phyloP scores from a whole-genome alignment of 2,888 invertebrate species.

The Agrochola macilenta region DNA sequence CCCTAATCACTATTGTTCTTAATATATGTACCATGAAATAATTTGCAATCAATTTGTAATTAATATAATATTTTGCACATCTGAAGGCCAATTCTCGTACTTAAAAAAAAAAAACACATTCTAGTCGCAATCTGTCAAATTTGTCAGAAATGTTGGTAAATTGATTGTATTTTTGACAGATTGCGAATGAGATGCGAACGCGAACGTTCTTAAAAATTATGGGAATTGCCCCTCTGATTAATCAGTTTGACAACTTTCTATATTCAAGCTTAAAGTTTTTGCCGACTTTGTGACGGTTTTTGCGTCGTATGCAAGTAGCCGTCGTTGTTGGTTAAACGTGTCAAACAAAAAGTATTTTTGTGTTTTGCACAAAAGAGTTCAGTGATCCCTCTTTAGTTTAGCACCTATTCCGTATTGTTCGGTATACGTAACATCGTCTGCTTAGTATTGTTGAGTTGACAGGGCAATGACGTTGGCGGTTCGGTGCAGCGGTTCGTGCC shows the following conservation, averaged over 20 bases:
- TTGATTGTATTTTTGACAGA: too few relatives aligned
- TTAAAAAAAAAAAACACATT: too few relatives aligned
- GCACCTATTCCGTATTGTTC: constrained; percentile 83
- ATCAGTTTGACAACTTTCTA: constrained; percentile 38
- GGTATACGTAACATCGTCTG: constrained; percentile 87
- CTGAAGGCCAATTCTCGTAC: too few relatives aligned
- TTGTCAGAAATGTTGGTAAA: too few relatives aligned
- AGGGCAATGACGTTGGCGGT: constrained; percentile 89
- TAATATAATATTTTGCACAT: constrained; percentile 30
- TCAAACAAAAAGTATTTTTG: constrained; percentile 56
- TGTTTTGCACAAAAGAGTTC: constrained; percentile 74
- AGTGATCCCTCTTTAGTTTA: constrained; percentile 77
- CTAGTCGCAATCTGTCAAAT: too few relatives aligned
- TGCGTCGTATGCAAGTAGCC: constrained; percentile 46
- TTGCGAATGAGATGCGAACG: too few relatives aligned
- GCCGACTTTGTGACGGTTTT: constrained; percentile 47
- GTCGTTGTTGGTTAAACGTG: constrained; percentile 51
- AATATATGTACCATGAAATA: constrained; percentile 38
- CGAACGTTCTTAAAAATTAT: too few relatives aligned
- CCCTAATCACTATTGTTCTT: constrained; percentile 75
- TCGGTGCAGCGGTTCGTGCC: constrained; percentile 81
- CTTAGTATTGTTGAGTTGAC: constrained; percentile 90
- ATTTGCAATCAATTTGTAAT: constrained; percentile 54
- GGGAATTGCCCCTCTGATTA: not conserved
- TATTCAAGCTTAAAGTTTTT: constrained; percentile 50